Conservation (phyloP, 2,888 invertebrate genomes). For the Lasioglossum oenotherae region DNA sequence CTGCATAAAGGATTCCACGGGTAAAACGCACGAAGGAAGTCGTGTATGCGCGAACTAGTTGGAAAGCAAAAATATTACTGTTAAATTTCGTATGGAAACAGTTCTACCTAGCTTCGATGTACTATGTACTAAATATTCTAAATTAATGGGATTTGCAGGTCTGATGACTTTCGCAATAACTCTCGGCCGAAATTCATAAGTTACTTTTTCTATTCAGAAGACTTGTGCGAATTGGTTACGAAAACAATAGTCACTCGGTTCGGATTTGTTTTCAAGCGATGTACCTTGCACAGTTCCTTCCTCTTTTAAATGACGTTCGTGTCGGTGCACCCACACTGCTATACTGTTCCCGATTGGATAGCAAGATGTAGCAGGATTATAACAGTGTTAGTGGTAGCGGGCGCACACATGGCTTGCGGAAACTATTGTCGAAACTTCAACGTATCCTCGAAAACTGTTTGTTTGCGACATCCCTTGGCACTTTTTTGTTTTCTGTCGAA, state of each 20-base stretch:
- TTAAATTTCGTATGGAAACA: background rate
- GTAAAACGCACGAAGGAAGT: background rate
- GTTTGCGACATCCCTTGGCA: background rate
- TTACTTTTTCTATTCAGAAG: background rate
- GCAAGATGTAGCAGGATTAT: background rate
- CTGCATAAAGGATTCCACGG: background rate
- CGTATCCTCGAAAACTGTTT: constrained; percentile 5
- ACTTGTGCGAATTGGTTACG: background rate
- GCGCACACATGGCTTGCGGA: background rate
- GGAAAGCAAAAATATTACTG: background rate
- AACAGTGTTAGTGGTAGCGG: background rate
- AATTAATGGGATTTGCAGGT: background rate
- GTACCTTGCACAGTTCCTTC: background rate
- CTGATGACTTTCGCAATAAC: background rate
- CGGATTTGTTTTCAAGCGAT: constrained; percentile 1
- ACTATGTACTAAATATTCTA: background rate
- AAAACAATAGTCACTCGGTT: background rate
- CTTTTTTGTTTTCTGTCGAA: background rate
- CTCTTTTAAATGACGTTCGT: background rate
- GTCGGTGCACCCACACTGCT: background rate
- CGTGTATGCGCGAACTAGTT: background rate
- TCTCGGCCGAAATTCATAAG: background rate
- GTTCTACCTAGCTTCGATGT: background rate
- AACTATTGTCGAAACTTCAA: background rate
- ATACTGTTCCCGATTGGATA: background rate